Evolutionary conservation across 2,797 vertebrate species (phyloP), one percentile per base, ranked within the genome.

Genomic region (Orestias chungarensis): DNA sequence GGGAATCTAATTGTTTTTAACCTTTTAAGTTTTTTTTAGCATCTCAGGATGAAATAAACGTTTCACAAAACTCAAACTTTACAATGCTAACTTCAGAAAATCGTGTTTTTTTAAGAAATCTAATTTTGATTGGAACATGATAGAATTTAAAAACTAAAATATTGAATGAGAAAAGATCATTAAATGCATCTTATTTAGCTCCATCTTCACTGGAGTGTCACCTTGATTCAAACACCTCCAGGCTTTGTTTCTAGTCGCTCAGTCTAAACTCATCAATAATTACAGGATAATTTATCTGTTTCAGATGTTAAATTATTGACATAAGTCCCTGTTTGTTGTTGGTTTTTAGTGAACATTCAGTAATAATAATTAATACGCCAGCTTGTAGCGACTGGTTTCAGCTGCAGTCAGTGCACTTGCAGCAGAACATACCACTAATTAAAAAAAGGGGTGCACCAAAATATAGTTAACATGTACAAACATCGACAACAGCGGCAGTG

Each of bases 341-440:
- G 0, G 59, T 40, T 59, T 73, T 64, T 46, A 62, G 43, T 23
- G 55, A 66, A 5, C 65, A 50, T 75, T 76, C 62, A 31, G 74
- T 25, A 67, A 18, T 65, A 68, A 74, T 78, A 79, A 78, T 85
- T 78, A 81, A 80, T 75, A 78, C 68, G 67, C 44, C 79, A 78
- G 79, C 66, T 46, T 54, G 71, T 23, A 66, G 72, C 85, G 20
- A 72, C 76, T 59, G 68, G 81, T 78, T 74, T 82, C 82, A 85
- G 79, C 89, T 78, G 91, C 91, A 92, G 90, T 89, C 87, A 71
- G 75, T 71, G 38, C 83, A 89, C 90, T 89, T 92, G 91, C 91
- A 91, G 89, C 87, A 93, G 92, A 91, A 71, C 79, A 74, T 93
- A 93, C 92, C 92, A 93, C 54, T 68, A 20, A 12, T n/a, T n/a